Evolutionary conservation across 2,113 vertebrate genomes (phyloP).

Genomic region (Opisthocomus hoazin): DNA sequence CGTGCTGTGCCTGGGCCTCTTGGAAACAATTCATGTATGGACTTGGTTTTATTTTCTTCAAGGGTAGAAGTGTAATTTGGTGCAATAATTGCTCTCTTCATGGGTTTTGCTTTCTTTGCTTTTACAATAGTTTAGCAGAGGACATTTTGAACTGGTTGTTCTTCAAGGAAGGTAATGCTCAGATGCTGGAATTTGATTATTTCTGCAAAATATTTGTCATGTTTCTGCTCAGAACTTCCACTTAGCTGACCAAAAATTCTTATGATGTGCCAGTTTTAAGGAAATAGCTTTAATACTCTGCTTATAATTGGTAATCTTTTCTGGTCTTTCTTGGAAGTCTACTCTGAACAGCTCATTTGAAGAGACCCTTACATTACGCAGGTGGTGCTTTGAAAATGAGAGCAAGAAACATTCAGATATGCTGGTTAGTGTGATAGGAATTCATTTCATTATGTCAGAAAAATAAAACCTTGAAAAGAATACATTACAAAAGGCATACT

Average conservation of each 20-base stretch:
- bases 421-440: background rate
- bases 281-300: background rate
- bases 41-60: background rate
- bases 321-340: background rate
- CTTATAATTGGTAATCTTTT: background rate
- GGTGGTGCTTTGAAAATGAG: conserved; percentile 19
- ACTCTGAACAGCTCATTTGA: background rate
- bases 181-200: background rate
- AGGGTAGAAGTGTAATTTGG: background rate
- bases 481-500: background rate
- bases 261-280: background rate
- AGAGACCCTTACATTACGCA: background rate
- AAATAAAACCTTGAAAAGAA: conserved; percentile 29
- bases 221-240: background rate
- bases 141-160: background rate
- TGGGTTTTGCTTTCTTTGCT: background rate
- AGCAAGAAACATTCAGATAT: background rate
- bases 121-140: background rate
- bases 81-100: background rate
- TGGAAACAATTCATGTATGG: background rate
- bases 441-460: background rate
- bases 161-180: background rate
- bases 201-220: background rate
- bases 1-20: background rate
- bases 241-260: background rate